phyloP scores from a whole-genome alignment of 1,140 invertebrate species.

The Pseudomyrmex dendroicus region DNA sequence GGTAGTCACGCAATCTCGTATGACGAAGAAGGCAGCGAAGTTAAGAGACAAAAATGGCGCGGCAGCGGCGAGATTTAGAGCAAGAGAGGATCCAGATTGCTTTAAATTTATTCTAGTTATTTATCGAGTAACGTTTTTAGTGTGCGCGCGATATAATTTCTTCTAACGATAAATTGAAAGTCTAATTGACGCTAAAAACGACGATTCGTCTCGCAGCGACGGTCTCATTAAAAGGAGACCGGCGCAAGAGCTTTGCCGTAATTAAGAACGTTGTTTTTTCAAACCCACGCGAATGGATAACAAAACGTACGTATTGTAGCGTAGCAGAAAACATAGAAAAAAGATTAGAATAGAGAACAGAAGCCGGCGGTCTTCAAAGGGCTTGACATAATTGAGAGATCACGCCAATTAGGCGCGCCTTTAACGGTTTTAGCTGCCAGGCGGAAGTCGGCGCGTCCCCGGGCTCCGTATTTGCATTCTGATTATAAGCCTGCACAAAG shows the following conservation, averaged over 20 bases:
- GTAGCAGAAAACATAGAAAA: neutral
- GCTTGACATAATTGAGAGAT: slow-evolving; percentile 53
- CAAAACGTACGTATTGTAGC: too few relatives aligned
- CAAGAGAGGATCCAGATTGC: neutral
- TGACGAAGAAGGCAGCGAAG: slow-evolving; percentile 7
- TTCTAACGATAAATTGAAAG: slow-evolving; percentile 21
- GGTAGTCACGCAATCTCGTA: slow-evolving; percentile 40
- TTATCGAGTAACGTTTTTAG: neutral
- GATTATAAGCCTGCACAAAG: slow-evolving; percentile 53
- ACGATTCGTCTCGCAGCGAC: neutral
- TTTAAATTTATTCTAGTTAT: neutral
- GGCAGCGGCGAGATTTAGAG: slow-evolving; percentile 18
- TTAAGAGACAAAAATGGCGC: neutral
- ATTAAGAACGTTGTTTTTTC: too few relatives aligned
- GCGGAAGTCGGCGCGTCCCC: slow-evolving; percentile 46
- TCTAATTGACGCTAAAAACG: neutral
- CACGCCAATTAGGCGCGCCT: slow-evolving; percentile 48
- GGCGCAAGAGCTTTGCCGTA: too few relatives aligned
- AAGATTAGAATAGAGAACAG: neutral
- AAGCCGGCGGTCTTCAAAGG: slow-evolving; percentile 21
- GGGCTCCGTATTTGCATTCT: slow-evolving; percentile 56
- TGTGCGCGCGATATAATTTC: neutral
- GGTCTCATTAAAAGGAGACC: neutral
- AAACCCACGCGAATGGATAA: too few relatives aligned
- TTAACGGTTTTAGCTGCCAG: slow-evolving; percentile 48